Conservation (phyloP, 30 jellyfish, hydroid and myxozoan species). For the Cassiopea andromeda region DNA sequence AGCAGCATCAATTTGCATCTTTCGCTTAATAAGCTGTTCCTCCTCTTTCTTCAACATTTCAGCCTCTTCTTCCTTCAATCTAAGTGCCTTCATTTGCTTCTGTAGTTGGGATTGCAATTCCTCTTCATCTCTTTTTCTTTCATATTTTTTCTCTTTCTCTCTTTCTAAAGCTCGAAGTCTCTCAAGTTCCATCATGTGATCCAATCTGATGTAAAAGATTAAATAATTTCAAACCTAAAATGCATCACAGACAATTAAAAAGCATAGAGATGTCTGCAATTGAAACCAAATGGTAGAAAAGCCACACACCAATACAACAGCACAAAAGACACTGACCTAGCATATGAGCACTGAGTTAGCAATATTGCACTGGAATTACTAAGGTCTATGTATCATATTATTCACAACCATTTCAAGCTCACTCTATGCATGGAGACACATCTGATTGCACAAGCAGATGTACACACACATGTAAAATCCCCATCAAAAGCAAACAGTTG, state of each 20-base stretch:
- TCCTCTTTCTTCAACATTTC: slow-evolving; percentile 81
- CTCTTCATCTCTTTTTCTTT: slow-evolving; percentile 36
- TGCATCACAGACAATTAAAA: background rate
- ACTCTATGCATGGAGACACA: too few relatives aligned
- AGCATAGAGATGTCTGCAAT: too few relatives aligned
- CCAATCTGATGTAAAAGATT: slow-evolving; percentile 36
- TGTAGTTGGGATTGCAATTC: slow-evolving; percentile 52
- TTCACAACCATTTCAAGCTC: too few relatives aligned
- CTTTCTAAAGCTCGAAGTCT: slow-evolving; percentile 51
- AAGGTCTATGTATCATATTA: too few relatives aligned
- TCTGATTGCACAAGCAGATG: too few relatives aligned
- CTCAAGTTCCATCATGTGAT: slow-evolving; percentile 64
- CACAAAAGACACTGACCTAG: too few relatives aligned
- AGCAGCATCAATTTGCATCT: slow-evolving; percentile 56
- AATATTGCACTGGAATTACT: too few relatives aligned
- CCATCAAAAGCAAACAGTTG: too few relatives aligned
- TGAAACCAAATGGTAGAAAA: too few relatives aligned
- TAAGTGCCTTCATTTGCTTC: slow-evolving; percentile 73
- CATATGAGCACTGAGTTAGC: too few relatives aligned
- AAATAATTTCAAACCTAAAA: background rate
- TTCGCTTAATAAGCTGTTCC: slow-evolving; percentile 54
- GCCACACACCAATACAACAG: too few relatives aligned
- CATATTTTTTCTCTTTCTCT: slow-evolving; percentile 57
- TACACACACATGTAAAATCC: too few relatives aligned
- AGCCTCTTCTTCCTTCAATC: slow-evolving; percentile 82